Conservation (phyloP, 35 echinoderm and acorn worm species). For the Strongylocentrotus purpuratus region DNA sequence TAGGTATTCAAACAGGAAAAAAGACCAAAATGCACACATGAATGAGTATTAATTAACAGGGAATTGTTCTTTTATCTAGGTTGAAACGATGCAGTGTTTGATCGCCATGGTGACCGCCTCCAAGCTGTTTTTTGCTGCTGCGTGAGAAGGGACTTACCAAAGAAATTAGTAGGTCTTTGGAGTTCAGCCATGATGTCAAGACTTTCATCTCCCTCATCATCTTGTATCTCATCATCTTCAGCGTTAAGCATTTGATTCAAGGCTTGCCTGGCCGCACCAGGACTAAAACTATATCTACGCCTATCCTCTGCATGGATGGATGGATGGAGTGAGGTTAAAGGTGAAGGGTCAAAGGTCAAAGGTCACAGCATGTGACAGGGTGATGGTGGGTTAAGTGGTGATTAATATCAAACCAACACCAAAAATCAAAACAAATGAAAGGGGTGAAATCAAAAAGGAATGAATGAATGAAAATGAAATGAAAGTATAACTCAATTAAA, state of each 20-base stretch:
- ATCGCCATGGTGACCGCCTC: neutral
- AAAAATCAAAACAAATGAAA: neutral
- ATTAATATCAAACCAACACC: neutral
- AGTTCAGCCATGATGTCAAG: slow-evolving; percentile 39
- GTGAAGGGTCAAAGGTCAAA: slow-evolving; percentile 52
- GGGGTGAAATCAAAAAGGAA: neutral
- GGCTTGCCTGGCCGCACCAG: slow-evolving; percentile 49
- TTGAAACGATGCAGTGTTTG: too few relatives aligned
- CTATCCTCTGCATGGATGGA: slow-evolving; percentile 45
- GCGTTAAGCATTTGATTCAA: slow-evolving; percentile 50
- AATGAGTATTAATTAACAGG: neutral
- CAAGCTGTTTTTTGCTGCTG: neutral
- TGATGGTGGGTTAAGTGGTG: neutral
- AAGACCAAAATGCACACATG: neutral
- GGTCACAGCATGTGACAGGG: slow-evolving; percentile 17
- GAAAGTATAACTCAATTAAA: neutral
- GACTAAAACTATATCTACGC: slow-evolving; percentile 71
- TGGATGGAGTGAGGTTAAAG: neutral
- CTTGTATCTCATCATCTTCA: slow-evolving; percentile 45
- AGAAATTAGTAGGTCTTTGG: slow-evolving; percentile 39
- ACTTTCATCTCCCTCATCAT: slow-evolving; percentile 40
- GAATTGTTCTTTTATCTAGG: neutral
- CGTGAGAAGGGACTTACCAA: slow-evolving; percentile 23
- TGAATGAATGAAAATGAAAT: neutral
- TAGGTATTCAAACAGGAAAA: neutral